These are phyloP conservation scores for Mola mola DNA, from an alignment of 2,113 vertebrate species.

Conservation along the genomic window DNA sequence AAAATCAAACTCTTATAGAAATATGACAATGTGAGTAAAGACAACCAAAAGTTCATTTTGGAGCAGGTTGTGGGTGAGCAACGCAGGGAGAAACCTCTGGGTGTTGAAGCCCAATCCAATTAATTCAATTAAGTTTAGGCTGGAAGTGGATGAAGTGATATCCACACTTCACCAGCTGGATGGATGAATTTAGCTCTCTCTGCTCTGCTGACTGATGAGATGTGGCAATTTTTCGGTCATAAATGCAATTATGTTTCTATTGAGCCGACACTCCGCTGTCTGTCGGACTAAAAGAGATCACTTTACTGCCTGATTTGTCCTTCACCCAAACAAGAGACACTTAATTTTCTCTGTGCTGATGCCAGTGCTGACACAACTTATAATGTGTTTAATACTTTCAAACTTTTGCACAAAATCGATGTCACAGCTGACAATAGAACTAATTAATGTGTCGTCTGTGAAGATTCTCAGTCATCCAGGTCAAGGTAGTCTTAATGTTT, in stretches of 20 bases:
- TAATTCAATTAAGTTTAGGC: constrained; percentile 54
- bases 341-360: constrained; percentile 8
- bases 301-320: constrained; percentile 52
- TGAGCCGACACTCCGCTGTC: constrained; percentile 30
- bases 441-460: too few species aligned
- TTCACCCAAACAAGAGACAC: constrained; percentile 23
- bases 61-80: constrained; percentile 23
- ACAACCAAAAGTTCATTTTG: constrained; percentile 27
- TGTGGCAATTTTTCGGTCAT: constrained; percentile 55
- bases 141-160: constrained; percentile 57
- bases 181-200: constrained; percentile 10
- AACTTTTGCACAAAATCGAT: too few species aligned
- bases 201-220: constrained; percentile 57
- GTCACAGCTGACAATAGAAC: too few species aligned
- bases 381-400: too few species aligned
- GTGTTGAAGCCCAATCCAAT: constrained; percentile 40
- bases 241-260: constrained; percentile 72
- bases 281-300: constrained; percentile 56
- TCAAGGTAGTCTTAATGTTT: too few species aligned
- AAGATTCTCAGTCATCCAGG: too few species aligned
- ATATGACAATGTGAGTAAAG: background rate
- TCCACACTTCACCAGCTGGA: constrained; percentile 27
- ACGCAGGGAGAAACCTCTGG: constrained; percentile 4
- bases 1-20: background rate
- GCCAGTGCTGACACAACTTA: background rate